Evolutionary conservation across 2,888 invertebrate genomes (phyloP), one percentile per base, ranked within the genome.

Genomic region (Hecatera dysodea): DNA sequence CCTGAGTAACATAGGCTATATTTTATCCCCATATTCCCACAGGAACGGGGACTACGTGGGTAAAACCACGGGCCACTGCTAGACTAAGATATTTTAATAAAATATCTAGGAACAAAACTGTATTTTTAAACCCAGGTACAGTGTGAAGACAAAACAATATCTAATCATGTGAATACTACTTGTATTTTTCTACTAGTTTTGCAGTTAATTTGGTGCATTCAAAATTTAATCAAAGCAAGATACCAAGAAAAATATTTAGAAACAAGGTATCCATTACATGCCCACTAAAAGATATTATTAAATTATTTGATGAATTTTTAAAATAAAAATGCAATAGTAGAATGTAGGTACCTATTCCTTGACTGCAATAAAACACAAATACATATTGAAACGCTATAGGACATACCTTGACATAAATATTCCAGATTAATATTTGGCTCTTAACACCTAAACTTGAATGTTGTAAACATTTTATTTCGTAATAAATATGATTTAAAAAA

Each of bases 351-450:
- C 8, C 9, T 33, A 19, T 19, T 27, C 22, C 8, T 27, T 57
- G n/a, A 24, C 17, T 2, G 52, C 15, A 56, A 22, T 15, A 19
- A 24, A 48, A 29, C 5, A 36, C 15, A 5, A 15, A 33, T n/a
- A 8, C 17, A 42, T 17, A 29, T 11, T 22, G 17, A 39, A 42
- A 24, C 24, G 12, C 11, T 12, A 68, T 22, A 50, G 11, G 5
- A 46, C 72, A 48, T 72, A 75, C 78, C 74, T 75, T 62, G 78
- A 48, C 72, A 75, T 78, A 71, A 59, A 78, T 62, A 62, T 71
- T 46, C 57, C 29, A 57, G 39, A 17, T 46, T 42, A 29, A 52
- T 72, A 42, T 55, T 60, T 39, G 39, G 33, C 48, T 53, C 52
- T 22, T 33, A 70, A 12, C 71, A 77, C 61, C 39, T 57, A 46